A percentile compares a stretch with the other conserved stretches of the same genome.
phyloP scores from a whole-genome alignment of 2,797 vertebrate genomes.

The Syngnathus rostellatus region DNA sequence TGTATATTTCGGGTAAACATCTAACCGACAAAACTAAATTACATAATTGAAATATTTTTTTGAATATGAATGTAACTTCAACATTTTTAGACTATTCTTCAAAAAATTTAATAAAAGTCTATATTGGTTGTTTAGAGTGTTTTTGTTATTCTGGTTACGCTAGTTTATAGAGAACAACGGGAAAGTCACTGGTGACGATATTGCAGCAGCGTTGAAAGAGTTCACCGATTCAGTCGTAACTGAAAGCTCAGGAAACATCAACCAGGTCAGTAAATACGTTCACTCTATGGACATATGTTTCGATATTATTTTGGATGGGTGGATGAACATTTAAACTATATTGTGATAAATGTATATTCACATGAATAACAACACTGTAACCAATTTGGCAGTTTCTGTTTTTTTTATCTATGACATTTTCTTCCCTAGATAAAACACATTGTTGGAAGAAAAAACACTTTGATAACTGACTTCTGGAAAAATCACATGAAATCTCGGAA shows the following conservation, averaged over 20 bases:
- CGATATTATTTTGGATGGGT: not conserved
- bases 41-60: not conserved
- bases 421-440: constrained; percentile 80
- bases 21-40: not conserved
- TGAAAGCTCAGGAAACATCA: constrained; percentile 12
- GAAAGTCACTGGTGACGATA: constrained; percentile 51
- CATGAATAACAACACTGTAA: not conserved
- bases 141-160: not conserved
- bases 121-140: not conserved
- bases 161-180: constrained; percentile 44
- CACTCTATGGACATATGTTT: not conserved
- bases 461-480: constrained; percentile 83
- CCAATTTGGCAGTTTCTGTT: not conserved
- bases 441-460: constrained; percentile 75
- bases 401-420: too few species aligned
- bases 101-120: too few species aligned
- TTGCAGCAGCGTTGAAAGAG: constrained; percentile 29
- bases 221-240: constrained; percentile 30
- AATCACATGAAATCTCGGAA: constrained; percentile 73
- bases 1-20: not conserved
- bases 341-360: not conserved
- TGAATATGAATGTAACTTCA: not conserved
- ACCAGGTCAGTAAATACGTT: constrained; percentile 35
- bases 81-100: too few species aligned
- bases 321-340: not conserved